Evolutionary conservation across 2,113 vertebrate species (phyloP), one percentile per base, ranked within the genome.

Genomic region (Sturnira hondurensis): DNA sequence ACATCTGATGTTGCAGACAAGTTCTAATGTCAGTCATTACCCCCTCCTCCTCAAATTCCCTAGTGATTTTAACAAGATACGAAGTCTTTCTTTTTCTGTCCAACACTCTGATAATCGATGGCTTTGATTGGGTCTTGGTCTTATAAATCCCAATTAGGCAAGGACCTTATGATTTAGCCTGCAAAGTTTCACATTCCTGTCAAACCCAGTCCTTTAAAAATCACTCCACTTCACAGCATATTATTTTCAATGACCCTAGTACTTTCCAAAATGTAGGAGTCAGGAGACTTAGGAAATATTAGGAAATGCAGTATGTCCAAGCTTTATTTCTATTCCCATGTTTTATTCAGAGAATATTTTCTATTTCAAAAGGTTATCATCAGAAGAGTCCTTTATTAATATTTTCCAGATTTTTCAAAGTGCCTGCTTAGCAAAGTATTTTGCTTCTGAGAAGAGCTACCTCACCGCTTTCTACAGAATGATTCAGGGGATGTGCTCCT

Each of bases 1-100:
- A 77, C 80, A 85, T 96, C 65, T 36, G 20, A 87, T 47, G 33
- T 50, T 89, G 89, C 52, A 95, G 67, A 89, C 52, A 94, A 89
- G 45, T 84, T 97, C 83, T 95, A 93, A 83, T 76, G 76, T 92
- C 70, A 78, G 41, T 58, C n/a, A 31, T 88, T 91, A 89, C 56
- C 65, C 93, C 43, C 54, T 84, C 63, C 68, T 87, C 82, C 43
- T 85, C 33, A 73, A 93, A 33, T 63, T 86, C 52, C 58, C 80
- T 56, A 36, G 78, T 54, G 58, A 95, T 71, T 95, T 94, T 67
- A 93, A 74, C 6, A 77, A 50, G 63, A 88, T 81, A 13, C 7
- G 1, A 6, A 45, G 54, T 67, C 94, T 82, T 83, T 94, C 14
- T 36, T 10, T 24, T 89, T 58, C 78, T 81, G 58, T 80, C 70